These are phyloP conservation scores for Eilema griseolum DNA, from an alignment of 2,888 invertebrate species.

Conservation along the genomic window DNA sequence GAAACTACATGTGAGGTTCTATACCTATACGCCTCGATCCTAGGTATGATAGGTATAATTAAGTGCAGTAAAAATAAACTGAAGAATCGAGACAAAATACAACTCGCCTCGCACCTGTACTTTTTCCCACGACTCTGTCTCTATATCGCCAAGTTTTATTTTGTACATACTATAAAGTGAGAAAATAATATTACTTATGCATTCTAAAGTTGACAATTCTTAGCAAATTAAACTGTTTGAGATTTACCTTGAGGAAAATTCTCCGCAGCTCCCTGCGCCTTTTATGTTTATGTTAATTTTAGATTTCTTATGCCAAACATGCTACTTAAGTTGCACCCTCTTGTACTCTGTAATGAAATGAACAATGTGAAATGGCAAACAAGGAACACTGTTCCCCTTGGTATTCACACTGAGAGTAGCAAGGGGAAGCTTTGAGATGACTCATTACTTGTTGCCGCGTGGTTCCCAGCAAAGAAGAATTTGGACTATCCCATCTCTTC, in stretches of 20 bases:
- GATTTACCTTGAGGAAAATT: constrained; percentile 92
- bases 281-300: not conserved
- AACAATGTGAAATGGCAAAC: not conserved
- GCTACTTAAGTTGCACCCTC: not conserved
- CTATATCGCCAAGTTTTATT: constrained; percentile 85
- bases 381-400: not conserved
- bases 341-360: not conserved
- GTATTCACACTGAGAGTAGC: not conserved
- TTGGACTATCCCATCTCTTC: no score
- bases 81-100: no score
- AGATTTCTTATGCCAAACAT: not conserved
- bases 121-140: constrained; percentile 92
- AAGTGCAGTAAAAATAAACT: no score
- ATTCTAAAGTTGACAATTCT: not conserved
- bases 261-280: constrained; percentile 69
- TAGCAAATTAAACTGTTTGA: constrained; percentile 10
- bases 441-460: no score
- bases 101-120: constrained; percentile 94
- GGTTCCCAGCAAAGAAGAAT: no score
- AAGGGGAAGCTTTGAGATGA: no score
- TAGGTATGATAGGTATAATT: no score
- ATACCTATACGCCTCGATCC: no score
- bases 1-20: no score
- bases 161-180: constrained; percentile 86
- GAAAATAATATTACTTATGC: not conserved